Base-by-base conservation (phyloP, 2,888 invertebrate genomes). In the Sussaba pulchella region DNA sequence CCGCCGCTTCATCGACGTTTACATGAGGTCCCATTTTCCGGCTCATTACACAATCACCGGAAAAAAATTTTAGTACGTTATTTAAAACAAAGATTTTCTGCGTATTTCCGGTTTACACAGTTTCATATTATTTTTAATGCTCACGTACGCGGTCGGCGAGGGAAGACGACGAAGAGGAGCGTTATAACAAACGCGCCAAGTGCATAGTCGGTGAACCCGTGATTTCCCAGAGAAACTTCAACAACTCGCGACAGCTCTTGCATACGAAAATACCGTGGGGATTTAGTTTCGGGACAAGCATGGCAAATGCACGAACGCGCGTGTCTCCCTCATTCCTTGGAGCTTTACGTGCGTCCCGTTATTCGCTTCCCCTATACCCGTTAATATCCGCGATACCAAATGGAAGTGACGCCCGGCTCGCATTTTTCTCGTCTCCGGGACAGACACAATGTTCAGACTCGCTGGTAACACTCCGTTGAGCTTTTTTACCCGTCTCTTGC, bases 211-310 rank as follows among this genome's bases (percentile, higher is more conserved):
- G 59, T 54, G 63, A 52, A 52, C 52, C 54, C 63, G 76, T 57
- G 67, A 76, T 76, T 63, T 74, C 50, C 26, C 47, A 36, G 63
- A 4, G 63, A 74, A 79, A 70, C 78, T 74, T 66, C 57, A 70
- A 70, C 70, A 74, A 79, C 74, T 74, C 54, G 39, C 47, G 57
- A 70, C 78, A 52, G 41, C 64, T 57, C 73, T 79, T 73, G 78
- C 78, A 79, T 79, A 79, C 74, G 74, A 64, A 79, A 79, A 70
- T 47, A 79, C 64, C 74, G 26, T 26, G 26, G 74, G 69, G 69
- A 74, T 78, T 72, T 50, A 74, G 70, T 64, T 69, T 74, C 43
- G 61, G 52, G 24, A 54, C 54, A 74, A 74, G 73, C 52, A 57
- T 43, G 41, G 57, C 31, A 26, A 43, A 43, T 61, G 50, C 63